These are phyloP conservation scores for Procambarus virginalis DNA, from an alignment of 1,140 invertebrate genomes.

Conservation along the genomic window DNA sequence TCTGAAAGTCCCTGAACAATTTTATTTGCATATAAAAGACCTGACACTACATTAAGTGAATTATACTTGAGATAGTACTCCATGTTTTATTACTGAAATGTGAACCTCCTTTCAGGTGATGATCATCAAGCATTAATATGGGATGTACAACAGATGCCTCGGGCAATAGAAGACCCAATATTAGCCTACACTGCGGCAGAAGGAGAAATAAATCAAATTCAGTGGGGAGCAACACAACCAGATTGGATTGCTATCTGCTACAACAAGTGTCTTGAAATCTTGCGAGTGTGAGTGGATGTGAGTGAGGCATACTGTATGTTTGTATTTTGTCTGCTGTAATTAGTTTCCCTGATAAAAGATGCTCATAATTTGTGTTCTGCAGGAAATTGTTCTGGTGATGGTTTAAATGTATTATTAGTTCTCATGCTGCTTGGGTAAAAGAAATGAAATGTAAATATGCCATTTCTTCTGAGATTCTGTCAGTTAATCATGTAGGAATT, in stretches of 20 bases:
- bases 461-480: background rate
- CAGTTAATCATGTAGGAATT: background rate
- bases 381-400: conserved; percentile 15
- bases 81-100: background rate
- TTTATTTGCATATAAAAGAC: no score
- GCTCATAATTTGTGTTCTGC: conserved; percentile 29
- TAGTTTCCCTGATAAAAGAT: background rate
- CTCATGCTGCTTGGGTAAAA: background rate
- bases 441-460: background rate
- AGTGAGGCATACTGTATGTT: conserved; percentile 7
- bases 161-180: conserved; percentile 99
- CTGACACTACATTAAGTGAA: no score
- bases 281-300: conserved; percentile 81
- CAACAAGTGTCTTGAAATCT: conserved; percentile 97
- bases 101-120: conserved; percentile 80
- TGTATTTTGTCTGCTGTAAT: conserved; percentile 1
- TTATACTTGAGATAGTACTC: no score
- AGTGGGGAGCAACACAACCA: conserved; percentile 99
- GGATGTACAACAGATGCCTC: conserved; percentile 99
- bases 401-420: background rate
- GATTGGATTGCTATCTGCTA: conserved; percentile 99
- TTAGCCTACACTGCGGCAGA: conserved; percentile 98
- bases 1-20: no score
- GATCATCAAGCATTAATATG: conserved; percentile 99
- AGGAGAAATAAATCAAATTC: conserved; percentile 99